Evolutionary conservation across 2,888 invertebrate species (phyloP).

Genomic region (Scaeva pyrastri): DNA sequence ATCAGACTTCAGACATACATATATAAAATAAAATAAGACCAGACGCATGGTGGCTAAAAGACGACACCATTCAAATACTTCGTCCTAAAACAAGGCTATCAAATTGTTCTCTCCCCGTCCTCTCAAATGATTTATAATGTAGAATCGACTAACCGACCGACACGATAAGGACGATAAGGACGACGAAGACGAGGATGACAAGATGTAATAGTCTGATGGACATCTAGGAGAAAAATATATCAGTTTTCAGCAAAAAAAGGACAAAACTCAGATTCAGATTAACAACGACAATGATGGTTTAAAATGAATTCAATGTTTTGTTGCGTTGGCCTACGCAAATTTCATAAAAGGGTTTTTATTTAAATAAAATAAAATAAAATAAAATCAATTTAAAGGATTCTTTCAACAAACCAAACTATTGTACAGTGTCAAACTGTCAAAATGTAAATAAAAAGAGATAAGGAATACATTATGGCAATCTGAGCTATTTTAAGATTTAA

Average conservation of each 20-base stretch:
- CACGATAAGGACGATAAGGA: too few relatives aligned
- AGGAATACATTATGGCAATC: neutral
- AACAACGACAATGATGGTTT: too few relatives aligned
- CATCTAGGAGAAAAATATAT: neutral
- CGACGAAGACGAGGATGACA: too few relatives aligned
- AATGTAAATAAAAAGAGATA: neutral
- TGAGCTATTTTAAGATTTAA: neutral
- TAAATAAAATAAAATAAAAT: too few relatives aligned
- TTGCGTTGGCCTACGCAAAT: slow-evolving; percentile 5
- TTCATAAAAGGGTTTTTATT: neutral
- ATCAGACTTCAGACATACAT: too few relatives aligned
- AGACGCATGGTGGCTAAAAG: neutral
- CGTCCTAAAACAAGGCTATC: neutral
- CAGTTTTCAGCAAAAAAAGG: neutral
- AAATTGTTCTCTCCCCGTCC: neutral
- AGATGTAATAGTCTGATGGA: neutral
- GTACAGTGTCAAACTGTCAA: neutral
- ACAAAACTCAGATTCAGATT: neutral
- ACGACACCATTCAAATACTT: neutral
- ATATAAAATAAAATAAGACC: neutral
- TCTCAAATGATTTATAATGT: too few relatives aligned
- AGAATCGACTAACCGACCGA: too few relatives aligned
- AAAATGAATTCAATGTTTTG: neutral
- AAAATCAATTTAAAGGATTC: neutral
- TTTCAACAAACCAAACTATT: neutral